Evolutionary conservation across 2,113 vertebrate species (phyloP).

Genomic region (Strix aluco): DNA sequence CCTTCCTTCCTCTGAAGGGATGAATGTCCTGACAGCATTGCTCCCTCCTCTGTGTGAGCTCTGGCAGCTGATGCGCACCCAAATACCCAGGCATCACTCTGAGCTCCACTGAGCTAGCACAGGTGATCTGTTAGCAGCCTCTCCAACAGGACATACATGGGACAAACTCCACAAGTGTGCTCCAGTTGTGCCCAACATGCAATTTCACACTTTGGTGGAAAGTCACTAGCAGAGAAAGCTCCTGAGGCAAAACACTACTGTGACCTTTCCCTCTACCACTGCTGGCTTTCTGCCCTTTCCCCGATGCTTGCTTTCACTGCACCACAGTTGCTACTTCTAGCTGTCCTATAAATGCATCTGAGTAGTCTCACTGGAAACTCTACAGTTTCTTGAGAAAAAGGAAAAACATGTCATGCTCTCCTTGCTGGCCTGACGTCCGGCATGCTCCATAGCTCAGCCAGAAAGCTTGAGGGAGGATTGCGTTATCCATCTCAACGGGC

Average conservation of each 20-base stretch:
- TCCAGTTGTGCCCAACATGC: neutral
- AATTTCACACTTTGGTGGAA: neutral
- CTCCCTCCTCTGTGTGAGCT: neutral
- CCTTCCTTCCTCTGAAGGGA: neutral
- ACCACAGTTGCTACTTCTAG: neutral
- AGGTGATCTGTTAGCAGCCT: neutral
- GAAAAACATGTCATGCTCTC: fast-evolving
- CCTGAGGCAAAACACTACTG: neutral
- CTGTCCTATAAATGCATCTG: neutral
- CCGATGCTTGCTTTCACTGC: neutral
- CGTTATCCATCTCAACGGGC: neutral
- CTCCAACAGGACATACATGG: neutral
- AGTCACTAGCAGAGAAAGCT: neutral
- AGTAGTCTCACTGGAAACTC: neutral
- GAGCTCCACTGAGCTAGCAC: neutral
- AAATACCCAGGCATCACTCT: neutral
- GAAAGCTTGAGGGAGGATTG: neutral
- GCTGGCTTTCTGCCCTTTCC: neutral
- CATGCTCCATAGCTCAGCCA: fast-evolving
- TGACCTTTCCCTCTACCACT: neutral
- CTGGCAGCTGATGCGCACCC: neutral
- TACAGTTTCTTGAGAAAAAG: neutral
- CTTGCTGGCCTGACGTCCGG: neutral
- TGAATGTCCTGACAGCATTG: neutral
- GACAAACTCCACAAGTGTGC: neutral